phyloP scores from a whole-genome alignment of 2,888 invertebrate species.

The Tromatobia lineatoria region DNA sequence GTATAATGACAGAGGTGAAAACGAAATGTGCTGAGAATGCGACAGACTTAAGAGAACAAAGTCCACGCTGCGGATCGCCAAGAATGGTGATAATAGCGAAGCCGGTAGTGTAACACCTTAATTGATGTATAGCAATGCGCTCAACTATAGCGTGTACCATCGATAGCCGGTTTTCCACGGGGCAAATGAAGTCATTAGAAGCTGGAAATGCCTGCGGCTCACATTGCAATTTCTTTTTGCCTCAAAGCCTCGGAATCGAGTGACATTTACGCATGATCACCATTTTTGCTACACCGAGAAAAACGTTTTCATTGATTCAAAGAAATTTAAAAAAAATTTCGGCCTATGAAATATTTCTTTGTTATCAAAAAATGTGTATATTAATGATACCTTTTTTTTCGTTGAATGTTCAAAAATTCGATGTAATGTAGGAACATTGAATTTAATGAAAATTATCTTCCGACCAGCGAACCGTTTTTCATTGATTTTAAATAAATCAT shows the following conservation, averaged over 20 bases:
- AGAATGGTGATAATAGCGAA: conserved; percentile 65
- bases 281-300: too few species aligned
- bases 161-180: conserved; percentile 68
- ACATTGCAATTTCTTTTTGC: conserved; percentile 32
- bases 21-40: conserved; percentile 12
- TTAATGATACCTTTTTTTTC: too few species aligned
- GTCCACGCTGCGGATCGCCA: conserved; percentile 62
- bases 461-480: too few species aligned
- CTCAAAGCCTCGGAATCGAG: not conserved
- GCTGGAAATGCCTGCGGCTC: conserved; percentile 15
- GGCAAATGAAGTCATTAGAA: conserved; percentile 77
- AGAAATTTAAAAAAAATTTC: too few species aligned
- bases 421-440: too few species aligned
- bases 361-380: too few species aligned
- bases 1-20: conserved; percentile 1
- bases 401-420: too few species aligned
- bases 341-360: too few species aligned
- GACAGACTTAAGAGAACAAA: conserved; percentile 46
- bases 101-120: conserved; percentile 71
- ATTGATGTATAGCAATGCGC: conserved; percentile 60
- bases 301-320: too few species aligned
- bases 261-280: too few species aligned
- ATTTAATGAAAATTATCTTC: too few species aligned
- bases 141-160: not conserved
- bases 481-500: too few species aligned